These are phyloP conservation scores for Pharmacophagus antenor DNA, from an alignment of 2,888 invertebrate species.

Conservation along the genomic window DNA sequence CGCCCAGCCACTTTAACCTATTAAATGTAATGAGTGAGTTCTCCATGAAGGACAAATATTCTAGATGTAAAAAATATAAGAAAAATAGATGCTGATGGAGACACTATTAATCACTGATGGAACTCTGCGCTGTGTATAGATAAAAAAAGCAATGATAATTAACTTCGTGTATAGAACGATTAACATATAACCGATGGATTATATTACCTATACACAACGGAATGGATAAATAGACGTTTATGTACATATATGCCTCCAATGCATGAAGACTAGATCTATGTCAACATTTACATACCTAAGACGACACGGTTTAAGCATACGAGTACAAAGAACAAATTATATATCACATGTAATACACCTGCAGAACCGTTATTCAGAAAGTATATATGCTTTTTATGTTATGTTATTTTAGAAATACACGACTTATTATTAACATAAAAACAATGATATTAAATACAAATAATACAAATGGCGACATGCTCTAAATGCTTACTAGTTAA, in stretches of 20 bases:
- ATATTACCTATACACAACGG: conserved; percentile 8
- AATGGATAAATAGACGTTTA: not conserved
- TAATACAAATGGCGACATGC: too few species aligned
- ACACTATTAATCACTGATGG: too few species aligned
- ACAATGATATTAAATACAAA: too few species aligned
- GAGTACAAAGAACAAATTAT: conserved; percentile 6
- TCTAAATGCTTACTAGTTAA: too few species aligned
- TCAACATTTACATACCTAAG: conserved; percentile 14
- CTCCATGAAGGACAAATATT: too few species aligned
- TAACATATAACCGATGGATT: not conserved
- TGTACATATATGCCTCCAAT: not conserved
- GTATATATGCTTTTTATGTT: not conserved
- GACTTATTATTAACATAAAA: too few species aligned
- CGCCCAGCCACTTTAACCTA: too few species aligned
- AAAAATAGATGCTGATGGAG: too few species aligned
- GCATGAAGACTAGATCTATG: conserved; percentile 9
- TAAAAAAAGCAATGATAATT: not conserved
- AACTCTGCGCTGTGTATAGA: too few species aligned
- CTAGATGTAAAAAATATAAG: too few species aligned
- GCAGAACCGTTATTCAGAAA: not conserved
- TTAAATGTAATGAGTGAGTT: too few species aligned
- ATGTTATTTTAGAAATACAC: not conserved
- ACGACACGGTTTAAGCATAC: conserved; percentile 3
- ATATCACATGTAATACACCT: not conserved
- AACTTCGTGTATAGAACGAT: not conserved